Evolutionary conservation across 1,140 invertebrate genomes (phyloP), one percentile per base, ranked within the genome.

Genomic region (Apis florea): DNA sequence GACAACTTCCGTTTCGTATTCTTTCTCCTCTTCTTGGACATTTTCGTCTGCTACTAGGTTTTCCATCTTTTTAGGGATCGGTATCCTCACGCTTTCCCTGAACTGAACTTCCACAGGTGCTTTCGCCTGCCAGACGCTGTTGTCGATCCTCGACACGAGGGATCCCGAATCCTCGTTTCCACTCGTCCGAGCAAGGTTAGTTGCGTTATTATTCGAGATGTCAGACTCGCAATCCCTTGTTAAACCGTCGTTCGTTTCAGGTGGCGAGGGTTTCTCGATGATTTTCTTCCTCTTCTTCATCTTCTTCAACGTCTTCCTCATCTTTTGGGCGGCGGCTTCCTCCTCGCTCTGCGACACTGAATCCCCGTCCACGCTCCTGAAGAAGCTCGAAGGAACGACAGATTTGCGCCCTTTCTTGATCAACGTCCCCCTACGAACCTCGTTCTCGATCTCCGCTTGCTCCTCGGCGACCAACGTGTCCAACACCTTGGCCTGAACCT

Each of bases 381-480:
- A 75, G 47, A 71, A 80, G 0, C 81, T 26, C n/a, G n/a, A n/a
- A 0, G 68, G 58, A 0, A n/a, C n/a, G n/a, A 47, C 47, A 1
- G 15, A 2, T 6, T 24, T 79, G 0, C 47, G 24, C 4, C 73
- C 78, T 10, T 92, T 90, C 51, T 90, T 92, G 0, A 90, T 72
- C 47, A 91, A 68, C 3, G 89, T 92, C 3, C 92, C 91, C 21
- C 82, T 82, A 5, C 90, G 83, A 0, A 83, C 88, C 56, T 92
- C 92, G 10, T 90, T 90, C 61, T 93, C 90, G 15, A 93, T 88
- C 74, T 93, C 90, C 0, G 92, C 91, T 74, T 93, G 92, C 47
- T 94, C 94, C 24, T 94, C 92, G 0, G 92, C 92, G 0, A 94
- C 93, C 54, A 94, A 86, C 61, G 70, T 92, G 63, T 95, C 94